Base-by-base conservation (phyloP, 2,888 invertebrate genomes). In the Nineta flava region DNA sequence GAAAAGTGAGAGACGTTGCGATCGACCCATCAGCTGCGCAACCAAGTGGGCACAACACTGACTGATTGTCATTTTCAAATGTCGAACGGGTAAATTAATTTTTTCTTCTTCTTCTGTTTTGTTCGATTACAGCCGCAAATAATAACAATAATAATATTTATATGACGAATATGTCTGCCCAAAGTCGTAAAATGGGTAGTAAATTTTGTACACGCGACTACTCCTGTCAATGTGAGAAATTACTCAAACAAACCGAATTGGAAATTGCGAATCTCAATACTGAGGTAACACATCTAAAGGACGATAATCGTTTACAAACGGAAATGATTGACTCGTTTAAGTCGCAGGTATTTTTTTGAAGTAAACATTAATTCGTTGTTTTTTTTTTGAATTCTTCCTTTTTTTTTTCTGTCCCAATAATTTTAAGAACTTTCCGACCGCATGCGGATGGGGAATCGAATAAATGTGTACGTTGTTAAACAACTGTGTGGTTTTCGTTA, bases 261-360 rank as follows among this genome's bases (percentile, higher is more conserved):
- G 19, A 44, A 56, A 58, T 72, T 16, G 59, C 65, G 31, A 62
- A 59, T 55, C 57, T 74, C 2, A 64, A 63, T 38, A 67, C 67
- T 52, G 67, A 68, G 50, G 57, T 72, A 1, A 65, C 62, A 40
- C 62, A 66, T 47, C 59, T 69, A 13, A 65, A 64, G 48, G 69
- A 71, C 4, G 66, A 72, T 49, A 60, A 62, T 50, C 50, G 59
- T 26, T 58, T 63, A 46, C 55, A 64, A 48, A 53, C 57, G 21
- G 64, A 66, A 53, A 55, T 58, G 31, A 65, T 72, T 50, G 63
- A 66, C 44, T 62, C 65, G 43, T 65, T 66, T 53, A 66, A 68
- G 53, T 64, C 63, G 41, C 70, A 71, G 59, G 70, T 69, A 57
- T 55, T 5, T 26, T 15, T 13, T 40, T n/a, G 1, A 26, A 26